Base-by-base conservation (phyloP, 2,113 vertebrate species). In the Rallus limicola region DNA sequence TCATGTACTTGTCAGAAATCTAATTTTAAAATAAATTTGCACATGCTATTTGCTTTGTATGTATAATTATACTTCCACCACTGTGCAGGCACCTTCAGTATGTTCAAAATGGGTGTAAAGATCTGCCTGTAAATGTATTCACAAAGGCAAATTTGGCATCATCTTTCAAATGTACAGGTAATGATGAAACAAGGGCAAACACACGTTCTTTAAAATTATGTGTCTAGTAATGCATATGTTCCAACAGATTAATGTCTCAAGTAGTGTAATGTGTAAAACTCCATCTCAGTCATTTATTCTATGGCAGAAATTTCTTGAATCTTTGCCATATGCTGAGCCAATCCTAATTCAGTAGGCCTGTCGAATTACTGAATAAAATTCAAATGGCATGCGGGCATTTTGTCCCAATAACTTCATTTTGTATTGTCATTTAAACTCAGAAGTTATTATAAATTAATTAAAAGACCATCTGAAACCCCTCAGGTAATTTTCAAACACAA, bases 381-480 rank as follows among this genome's bases (percentile, higher is more conserved):
- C 55, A 82, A 90, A 95, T 60, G 38, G 5, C 29, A 83, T 90
- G 68, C 3, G 0, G 40, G 26, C 69, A 79, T 89, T 96, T 96
- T 72, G 60, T 96, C 87, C 93, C 50, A 58, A 72, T 90, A 14
- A 90, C 84, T 91, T 81, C 65, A 95, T 89, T 65, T 55, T 63
- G 78, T 71, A 76, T 83, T 93, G 40, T 67, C 62, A 92, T 88
- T 96, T 97, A 53, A 62, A 91, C 55, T 95, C 59, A 81, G 31
- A 90, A 93, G 56, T 82, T 93, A 92, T 75, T 87, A 90, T 65
- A 97, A 95, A 94, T 93, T 95, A 96, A 96, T 97, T 97, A 63
- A 88, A 76, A 80, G 89, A 93, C 46, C 81, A 92, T 82, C 83
- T 94, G 79, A 96, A 97, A 97, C 16, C 80, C 62, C 84, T 95